Evolutionary conservation across 1,140 invertebrate genomes (phyloP).

Genomic region (Steinernema khuongi): DNA sequence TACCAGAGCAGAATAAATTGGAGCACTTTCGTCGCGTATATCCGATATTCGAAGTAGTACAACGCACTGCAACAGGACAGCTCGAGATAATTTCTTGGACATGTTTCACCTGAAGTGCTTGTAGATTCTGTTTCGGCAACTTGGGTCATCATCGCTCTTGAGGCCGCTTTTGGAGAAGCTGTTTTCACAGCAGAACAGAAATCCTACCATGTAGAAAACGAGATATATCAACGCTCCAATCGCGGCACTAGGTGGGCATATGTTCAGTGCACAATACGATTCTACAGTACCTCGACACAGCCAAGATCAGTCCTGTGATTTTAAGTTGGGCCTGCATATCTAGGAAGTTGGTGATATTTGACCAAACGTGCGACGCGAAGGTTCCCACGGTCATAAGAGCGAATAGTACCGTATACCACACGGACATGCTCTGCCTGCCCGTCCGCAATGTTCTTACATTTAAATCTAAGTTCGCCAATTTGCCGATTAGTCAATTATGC

Average conservation of each 20-base stretch:
- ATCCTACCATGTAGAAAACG: slow-evolving; percentile 40
- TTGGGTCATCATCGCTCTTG: background rate
- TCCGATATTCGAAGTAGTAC: slow-evolving; percentile 41
- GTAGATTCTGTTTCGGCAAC: slow-evolving; percentile 29
- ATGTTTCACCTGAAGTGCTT: slow-evolving; percentile 39
- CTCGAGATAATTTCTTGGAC: background rate
- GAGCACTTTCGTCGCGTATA: slow-evolving; percentile 38
- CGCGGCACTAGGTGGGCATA: slow-evolving; percentile 27
- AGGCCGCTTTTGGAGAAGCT: slow-evolving; percentile 27
- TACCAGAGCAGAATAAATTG: slow-evolving; percentile 49
- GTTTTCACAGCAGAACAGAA: slow-evolving; percentile 46
- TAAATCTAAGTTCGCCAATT: slow-evolving; percentile 31
- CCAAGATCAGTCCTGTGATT: slow-evolving; percentile 33
- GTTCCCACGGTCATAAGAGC: slow-evolving; percentile 45
- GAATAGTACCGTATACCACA: slow-evolving; percentile 47
- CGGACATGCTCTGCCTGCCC: slow-evolving; percentile 41
- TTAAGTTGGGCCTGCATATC: slow-evolving; percentile 32
- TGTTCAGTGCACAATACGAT: background rate
- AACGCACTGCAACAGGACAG: slow-evolving; percentile 30
- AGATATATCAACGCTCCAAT: slow-evolving; percentile 44
- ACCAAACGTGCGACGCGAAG: slow-evolving; percentile 48
- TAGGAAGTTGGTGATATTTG: slow-evolving; percentile 44
- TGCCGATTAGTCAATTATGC: background rate
- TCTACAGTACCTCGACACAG: slow-evolving; percentile 39
- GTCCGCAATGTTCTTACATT: slow-evolving; percentile 40